Base-by-base conservation (phyloP, 2,888 invertebrate genomes). In the Salticus scenicus region DNA sequence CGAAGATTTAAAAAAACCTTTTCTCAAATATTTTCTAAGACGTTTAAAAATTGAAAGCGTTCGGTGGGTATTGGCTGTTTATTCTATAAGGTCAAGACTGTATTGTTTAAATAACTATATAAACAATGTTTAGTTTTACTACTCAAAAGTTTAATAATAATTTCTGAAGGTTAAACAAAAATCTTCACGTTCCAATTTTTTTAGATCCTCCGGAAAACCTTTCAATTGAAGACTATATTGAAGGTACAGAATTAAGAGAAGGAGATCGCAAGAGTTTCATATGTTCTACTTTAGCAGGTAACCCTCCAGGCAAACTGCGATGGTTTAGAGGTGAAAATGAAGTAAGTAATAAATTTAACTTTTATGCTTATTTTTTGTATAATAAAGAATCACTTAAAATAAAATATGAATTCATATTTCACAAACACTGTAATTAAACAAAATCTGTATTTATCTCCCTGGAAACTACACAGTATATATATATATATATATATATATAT, bases 181-280 rank as follows among this genome's bases (percentile, higher is more conserved):
- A n/a, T n/a, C n/a, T n/a, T n/a, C n/a, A n/a, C n/a, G n/a, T n/a
- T n/a, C n/a, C n/a, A n/a, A n/a, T n/a, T n/a, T 7, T 33, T 81
- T 57, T 24, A 89, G 89, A 89, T 84, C 87, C 89, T 27, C 89
- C 89, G 20, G 87, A 87, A 79, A 37, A 51, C n/a, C 89, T 88
- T 33, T 87, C 74, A 71, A 77, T 89, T 64, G 41, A 80, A 51
- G 88, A 88, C 7, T 87, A 88, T 33, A 83, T 87, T 27, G 84
- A 87, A 24, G 67, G 69, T 51, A 27, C 30, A 12, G 74, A 88
- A 57, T 57, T 88, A n/a, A 51, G 57, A 47, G 82, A 74, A 33
- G 87, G 88, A 17, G 80, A 82, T 67, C 77, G 86, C n/a, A 77
- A 88, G 41, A 83, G 86, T 72, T 88, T 88, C 69, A 88, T 86